These are phyloP conservation scores for Emydura subglobosa DNA, from an alignment of 2,113 vertebrate genomes.

Conservation along the genomic window DNA sequence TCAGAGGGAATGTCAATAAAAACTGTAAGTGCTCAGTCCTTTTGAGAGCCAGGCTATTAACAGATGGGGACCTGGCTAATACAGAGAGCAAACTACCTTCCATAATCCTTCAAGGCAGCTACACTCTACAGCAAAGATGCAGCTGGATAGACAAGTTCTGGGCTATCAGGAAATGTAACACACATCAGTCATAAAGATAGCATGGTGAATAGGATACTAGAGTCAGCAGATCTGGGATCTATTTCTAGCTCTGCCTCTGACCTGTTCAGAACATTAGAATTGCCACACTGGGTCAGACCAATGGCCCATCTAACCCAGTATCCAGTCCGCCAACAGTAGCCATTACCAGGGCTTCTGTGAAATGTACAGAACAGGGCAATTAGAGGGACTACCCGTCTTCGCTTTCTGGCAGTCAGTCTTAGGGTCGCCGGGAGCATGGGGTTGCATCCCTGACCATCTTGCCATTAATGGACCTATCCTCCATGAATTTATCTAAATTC, in stretches of 20 bases:
- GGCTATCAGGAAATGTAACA: neutral
- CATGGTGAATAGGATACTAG: fast-evolving
- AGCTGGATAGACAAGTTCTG: fast-evolving
- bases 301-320: neutral
- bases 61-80: neutral
- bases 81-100: neutral
- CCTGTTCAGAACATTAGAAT: neutral
- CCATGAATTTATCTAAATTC: neutral
- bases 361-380: neutral
- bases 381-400: neutral
- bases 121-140: neutral
- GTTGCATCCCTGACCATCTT: neutral
- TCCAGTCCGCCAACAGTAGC: neutral
- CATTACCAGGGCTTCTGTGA: neutral
- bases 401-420: neutral
- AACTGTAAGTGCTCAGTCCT: neutral
- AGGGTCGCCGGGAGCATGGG: neutral
- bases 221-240: neutral
- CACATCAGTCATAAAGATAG: neutral
- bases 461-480: neutral
- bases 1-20: neutral
- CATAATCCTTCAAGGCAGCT: neutral
- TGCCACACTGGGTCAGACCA: neutral
- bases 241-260: neutral
- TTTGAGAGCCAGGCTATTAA: neutral